Evolutionary conservation across 1,140 invertebrate genomes (phyloP), one percentile per base, ranked within the genome.

Genomic region (Drosophila triauraria): DNA sequence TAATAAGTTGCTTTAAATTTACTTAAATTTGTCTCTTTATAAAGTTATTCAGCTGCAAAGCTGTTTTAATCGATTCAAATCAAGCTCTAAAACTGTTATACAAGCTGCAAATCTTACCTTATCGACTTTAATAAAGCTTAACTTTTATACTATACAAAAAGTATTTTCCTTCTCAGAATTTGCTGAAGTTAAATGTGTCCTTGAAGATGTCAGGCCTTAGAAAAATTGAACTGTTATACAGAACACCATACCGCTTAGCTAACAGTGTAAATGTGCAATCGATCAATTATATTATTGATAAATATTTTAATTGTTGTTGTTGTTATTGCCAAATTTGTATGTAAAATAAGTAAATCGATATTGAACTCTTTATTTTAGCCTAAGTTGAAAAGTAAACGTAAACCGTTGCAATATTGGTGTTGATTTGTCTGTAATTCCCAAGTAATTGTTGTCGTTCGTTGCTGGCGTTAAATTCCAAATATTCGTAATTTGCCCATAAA

Each of bases 371-470:
- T 60, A 53, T 68, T 68, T 70, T 30, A 17, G 30, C 68, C 67
- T 72, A 48, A 51, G 53, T 71, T 72, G 6, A 59, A 59, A 20
- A 56, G 56, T 56, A 68, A 68, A 43, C 74, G 47, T 68, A 68
- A 65, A 42, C 25, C 74, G 10, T 76, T 76, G 61, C 25, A 25
- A 58, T 72, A 77, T 77, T 77, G 72, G 62, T 77, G 75, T 77
- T 76, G 38, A 76, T 76, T 72, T 76, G 8, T 58, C 47, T 75
- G 38, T 76, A 57, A 48, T 43, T 76, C 51, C 53, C 51, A 57
- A 51, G 72, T 71, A 78, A 62, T 78, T 70, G 75, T 72, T 79
- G 76, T 78, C 54, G 75, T 77, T 77, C 40, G 64, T 78, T 78
- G 65, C 75, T 78, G 75, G 75, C 75, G 65, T 78, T 78, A 57